phyloP scores from a whole-genome alignment of 2,888 invertebrate genomes.

The Drosophila lacicola region DNA sequence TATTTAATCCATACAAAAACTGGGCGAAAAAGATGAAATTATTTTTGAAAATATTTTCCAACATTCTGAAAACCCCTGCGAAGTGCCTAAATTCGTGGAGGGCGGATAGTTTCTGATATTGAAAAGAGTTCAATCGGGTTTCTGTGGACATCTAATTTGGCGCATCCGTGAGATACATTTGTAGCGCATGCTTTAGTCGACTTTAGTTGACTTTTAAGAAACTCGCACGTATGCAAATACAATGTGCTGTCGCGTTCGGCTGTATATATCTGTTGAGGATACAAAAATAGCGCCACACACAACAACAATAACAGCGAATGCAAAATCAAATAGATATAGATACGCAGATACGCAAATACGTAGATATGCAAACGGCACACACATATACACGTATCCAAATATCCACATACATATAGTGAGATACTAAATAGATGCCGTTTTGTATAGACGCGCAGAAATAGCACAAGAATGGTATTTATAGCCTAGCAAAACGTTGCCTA shows the following conservation, averaged over 20 bases:
- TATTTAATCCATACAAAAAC: background rate
- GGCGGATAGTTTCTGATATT: background rate
- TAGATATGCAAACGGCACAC: constrained; percentile 29
- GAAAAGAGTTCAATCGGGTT: background rate
- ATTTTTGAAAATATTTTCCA: background rate
- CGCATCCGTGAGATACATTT: constrained; percentile 6
- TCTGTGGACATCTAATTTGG: background rate
- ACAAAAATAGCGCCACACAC: constrained; percentile 57
- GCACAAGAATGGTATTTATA: constrained; percentile 57
- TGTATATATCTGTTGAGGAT: constrained; percentile 27
- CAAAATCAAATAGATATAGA: constrained; percentile 65
- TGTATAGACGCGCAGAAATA: constrained; percentile 58
- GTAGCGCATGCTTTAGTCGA: constrained; percentile 41
- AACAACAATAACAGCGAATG: constrained; percentile 51
- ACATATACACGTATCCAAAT: constrained; percentile 12
- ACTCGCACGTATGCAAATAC: constrained; percentile 43
- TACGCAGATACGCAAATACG: constrained; percentile 26
- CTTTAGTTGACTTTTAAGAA: constrained; percentile 10
- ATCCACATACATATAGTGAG: constrained; percentile 17
- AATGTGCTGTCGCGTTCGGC: constrained; percentile 48
- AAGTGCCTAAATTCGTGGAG: background rate
- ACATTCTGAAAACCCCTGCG: background rate
- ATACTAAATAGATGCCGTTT: constrained; percentile 60
- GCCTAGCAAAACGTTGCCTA: constrained; percentile 41
- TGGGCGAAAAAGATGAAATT: background rate